phyloP scores from a whole-genome alignment of 2,888 invertebrate genomes.

The Lingula anatina region DNA sequence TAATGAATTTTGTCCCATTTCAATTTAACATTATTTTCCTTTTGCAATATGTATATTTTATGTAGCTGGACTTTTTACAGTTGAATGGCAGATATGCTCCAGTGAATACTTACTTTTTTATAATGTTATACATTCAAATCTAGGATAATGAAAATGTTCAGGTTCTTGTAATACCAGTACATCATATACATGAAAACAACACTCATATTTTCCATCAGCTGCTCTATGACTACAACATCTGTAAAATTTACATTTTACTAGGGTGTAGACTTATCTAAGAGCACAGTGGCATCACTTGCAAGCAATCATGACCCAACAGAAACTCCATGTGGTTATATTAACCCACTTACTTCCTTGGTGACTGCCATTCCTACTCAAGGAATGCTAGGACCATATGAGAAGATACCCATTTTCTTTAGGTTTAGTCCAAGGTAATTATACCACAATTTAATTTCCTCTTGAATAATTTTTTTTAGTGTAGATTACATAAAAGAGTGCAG shows the following conservation, averaged over 20 bases:
- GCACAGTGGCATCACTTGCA: slow-evolving; percentile 30
- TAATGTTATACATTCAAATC: too few relatives aligned
- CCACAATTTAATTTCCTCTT: too few relatives aligned
- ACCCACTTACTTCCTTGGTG: slow-evolving; percentile 45
- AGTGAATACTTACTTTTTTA: too few relatives aligned
- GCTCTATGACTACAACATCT: too few relatives aligned
- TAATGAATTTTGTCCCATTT: background rate
- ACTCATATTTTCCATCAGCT: too few relatives aligned
- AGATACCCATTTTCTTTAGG: slow-evolving; percentile 46
- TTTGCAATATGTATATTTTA: background rate
- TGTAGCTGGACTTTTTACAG: too few relatives aligned
- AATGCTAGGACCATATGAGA: slow-evolving; percentile 46
- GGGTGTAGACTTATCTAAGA: slow-evolving; percentile 44
- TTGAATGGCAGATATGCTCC: too few relatives aligned
- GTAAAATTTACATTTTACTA: slow-evolving; percentile 15
- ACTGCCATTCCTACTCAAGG: slow-evolving; percentile 51
- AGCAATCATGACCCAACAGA: slow-evolving; percentile 16
- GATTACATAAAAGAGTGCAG: too few relatives aligned
- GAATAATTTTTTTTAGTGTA: too few relatives aligned
- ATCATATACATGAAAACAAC: too few relatives aligned
- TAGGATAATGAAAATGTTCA: too few relatives aligned
- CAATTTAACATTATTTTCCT: background rate
- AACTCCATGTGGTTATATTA: slow-evolving; percentile 27
- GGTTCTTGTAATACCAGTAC: too few relatives aligned
- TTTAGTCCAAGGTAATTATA: slow-evolving; percentile 49